phyloP scores from a whole-genome alignment of 2,797 vertebrate species.

The Cuculus canorus region DNA sequence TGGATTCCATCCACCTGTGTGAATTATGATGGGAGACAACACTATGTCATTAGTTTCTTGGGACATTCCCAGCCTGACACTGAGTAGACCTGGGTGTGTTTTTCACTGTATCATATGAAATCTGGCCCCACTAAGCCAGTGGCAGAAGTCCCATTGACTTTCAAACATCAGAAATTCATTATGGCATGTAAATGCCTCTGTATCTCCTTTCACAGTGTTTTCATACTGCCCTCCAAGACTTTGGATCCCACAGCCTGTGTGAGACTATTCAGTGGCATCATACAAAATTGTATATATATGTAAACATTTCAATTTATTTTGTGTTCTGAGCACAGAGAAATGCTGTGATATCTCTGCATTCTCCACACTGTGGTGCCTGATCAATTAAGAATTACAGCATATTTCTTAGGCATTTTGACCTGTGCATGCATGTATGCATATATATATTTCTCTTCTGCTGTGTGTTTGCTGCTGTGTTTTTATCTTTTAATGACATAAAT shows the following conservation, averaged over 20 bases:
- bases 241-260: neutral
- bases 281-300: neutral
- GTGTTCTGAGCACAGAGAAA: neutral
- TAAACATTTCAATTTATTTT: conserved; percentile 26
- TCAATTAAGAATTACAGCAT: neutral
- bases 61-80: neutral
- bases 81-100: neutral
- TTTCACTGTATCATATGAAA: neutral
- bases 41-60: neutral
- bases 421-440: neutral
- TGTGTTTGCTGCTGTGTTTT: neutral
- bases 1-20: neutral
- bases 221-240: neutral
- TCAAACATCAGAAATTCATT: neutral
- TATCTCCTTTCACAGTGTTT: conserved; percentile 6
- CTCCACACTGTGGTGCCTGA: neutral
- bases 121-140: neutral
- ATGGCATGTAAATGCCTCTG: neutral
- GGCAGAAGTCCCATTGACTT: neutral
- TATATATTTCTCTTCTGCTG: neutral
- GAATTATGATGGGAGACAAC: neutral
- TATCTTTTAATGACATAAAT: conserved; percentile 23
- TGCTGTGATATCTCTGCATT: neutral
- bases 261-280: neutral
- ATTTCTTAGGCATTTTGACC: conserved; percentile 17